A percentile compares a stretch with the other conserved stretches of the same genome.
phyloP scores from a whole-genome alignment of 2,113 vertebrate genomes.

The Turnix velox region DNA sequence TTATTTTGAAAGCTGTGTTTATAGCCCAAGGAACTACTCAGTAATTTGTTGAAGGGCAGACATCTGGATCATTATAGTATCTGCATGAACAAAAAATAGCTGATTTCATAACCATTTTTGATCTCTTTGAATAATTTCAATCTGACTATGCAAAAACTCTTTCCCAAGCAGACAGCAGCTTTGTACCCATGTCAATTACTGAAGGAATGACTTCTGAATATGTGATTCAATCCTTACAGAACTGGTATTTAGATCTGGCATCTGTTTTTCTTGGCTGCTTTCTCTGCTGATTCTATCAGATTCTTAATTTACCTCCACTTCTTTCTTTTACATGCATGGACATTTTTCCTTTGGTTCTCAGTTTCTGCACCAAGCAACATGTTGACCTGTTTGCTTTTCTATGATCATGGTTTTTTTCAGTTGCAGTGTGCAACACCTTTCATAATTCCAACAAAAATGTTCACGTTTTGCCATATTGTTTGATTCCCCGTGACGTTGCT shows the following conservation, averaged over 20 bases:
- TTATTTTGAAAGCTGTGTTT: conserved; percentile 21
- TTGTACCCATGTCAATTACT: conserved; percentile 27
- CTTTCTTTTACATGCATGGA: not conserved
- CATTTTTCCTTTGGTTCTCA: not conserved
- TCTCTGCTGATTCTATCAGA: conserved; percentile 20
- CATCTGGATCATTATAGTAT: conserved; percentile 45
- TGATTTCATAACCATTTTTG: conserved; percentile 52
- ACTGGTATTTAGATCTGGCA: conserved; percentile 30
- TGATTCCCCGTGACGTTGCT: not conserved
- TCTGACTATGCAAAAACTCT: conserved; percentile 42
- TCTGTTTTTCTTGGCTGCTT: conserved; percentile 39
- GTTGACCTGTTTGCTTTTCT: not conserved
- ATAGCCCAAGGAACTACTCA: not conserved
- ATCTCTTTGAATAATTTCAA: conserved; percentile 48
- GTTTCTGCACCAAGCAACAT: not conserved
- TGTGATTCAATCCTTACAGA: conserved; percentile 29
- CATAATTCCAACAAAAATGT: not conserved
- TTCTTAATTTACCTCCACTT: conserved; percentile 7
- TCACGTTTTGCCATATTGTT: not conserved
- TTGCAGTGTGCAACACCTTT: not conserved
- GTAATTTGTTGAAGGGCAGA: conserved; percentile 27
- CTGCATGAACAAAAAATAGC: conserved; percentile 16
- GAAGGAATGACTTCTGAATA: conserved; percentile 29
- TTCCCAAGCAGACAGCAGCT: conserved; percentile 2
- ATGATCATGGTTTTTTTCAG: not conserved